Evolutionary conservation across 2,113 vertebrate species (phyloP).

Genomic region (Motacilla tschutschensis): DNA sequence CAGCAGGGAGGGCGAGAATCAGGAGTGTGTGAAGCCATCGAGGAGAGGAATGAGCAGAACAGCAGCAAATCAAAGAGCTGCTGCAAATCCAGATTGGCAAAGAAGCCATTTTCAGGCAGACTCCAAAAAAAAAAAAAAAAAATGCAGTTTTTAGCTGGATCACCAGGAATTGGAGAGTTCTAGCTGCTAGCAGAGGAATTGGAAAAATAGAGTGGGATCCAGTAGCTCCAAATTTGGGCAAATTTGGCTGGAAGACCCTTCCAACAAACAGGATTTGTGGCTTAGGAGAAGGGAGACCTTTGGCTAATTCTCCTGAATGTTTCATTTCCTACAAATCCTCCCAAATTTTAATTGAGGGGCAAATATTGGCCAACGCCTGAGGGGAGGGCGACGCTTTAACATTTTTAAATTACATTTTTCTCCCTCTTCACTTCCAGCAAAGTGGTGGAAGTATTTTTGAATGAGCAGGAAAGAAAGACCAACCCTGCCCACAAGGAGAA

Average conservation of each 20-base stretch:
- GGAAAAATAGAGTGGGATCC: neutral
- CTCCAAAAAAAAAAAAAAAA: neutral
- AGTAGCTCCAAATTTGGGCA: neutral
- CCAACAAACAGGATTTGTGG: neutral
- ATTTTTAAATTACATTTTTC: neutral
- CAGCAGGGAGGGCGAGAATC: neutral
- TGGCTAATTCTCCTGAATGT: conserved; percentile 15
- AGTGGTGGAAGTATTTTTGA: neutral
- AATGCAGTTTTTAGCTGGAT: neutral
- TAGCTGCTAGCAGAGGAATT: neutral
- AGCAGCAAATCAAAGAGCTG: neutral
- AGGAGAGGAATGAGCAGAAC: neutral
- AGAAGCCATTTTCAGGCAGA: neutral
- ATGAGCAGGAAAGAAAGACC: fast-evolving
- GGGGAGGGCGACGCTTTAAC: neutral
- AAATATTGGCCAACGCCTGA: neutral
- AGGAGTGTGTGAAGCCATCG: neutral
- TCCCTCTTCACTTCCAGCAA: neutral
- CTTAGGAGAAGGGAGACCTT: neutral
- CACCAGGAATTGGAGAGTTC: neutral
- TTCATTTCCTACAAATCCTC: conserved; percentile 49
- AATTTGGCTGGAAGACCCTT: neutral
- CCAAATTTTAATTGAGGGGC: conserved; percentile 28
- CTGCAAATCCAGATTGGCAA: neutral
- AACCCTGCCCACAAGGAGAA: neutral